Conservation (phyloP, 2,797 vertebrate genomes). For the Phataginus tricuspis region DNA sequence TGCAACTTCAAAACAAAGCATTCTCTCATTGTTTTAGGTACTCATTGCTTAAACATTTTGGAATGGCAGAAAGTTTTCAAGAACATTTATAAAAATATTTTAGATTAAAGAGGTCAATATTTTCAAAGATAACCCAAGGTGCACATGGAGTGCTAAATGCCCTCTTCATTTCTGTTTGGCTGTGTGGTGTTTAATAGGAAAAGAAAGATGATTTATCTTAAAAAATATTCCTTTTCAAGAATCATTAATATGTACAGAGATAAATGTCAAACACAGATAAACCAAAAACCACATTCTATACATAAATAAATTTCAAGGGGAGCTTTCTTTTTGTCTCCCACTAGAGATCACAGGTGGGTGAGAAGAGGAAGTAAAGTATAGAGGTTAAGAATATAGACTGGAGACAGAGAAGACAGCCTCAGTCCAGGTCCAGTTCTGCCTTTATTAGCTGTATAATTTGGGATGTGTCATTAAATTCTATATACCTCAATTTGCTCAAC, state of each 20-base stretch:
- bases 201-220: constrained; percentile 28
- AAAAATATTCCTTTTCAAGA: constrained; percentile 28
- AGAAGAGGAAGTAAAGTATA: background rate
- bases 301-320: constrained; percentile 23
- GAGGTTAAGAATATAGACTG: background rate
- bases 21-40: constrained; percentile 22
- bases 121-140: constrained; percentile 43
- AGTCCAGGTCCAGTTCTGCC: background rate
- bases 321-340: background rate
- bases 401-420: background rate
- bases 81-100: constrained; percentile 63
- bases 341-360: background rate
- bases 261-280: constrained; percentile 52
- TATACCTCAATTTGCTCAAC: background rate
- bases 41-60: constrained; percentile 21
- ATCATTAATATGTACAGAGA: background rate
- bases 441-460: background rate
- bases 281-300: background rate
- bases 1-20: constrained; percentile 1
- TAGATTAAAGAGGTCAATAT: constrained; percentile 54
- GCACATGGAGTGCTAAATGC: background rate
- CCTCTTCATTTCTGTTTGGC: constrained; percentile 33
- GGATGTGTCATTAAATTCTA: background rate
- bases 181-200: background rate
- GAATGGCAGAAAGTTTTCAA: constrained; percentile 47